Base-by-base conservation (phyloP, 2,797 vertebrate genomes). In the Coreius guichenoti region DNA sequence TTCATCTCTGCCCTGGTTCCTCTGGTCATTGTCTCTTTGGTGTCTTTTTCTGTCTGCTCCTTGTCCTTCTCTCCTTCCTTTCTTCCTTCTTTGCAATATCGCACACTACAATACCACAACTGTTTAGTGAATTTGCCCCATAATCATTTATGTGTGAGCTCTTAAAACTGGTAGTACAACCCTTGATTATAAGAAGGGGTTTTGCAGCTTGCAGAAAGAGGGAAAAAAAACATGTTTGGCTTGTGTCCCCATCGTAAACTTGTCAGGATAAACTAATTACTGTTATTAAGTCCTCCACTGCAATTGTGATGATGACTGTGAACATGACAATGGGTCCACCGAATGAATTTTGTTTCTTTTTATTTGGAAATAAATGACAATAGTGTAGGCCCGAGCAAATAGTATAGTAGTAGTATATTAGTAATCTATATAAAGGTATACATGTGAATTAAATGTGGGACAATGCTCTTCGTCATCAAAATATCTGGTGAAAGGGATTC, bases 231-330 rank as follows among this genome's bases (percentile, higher is more conserved):
- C 23, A 77, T 78, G 17, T 68, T 83, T 75, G 49, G 69, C 58
- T 76, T 14, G 39, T 51, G 26, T 82, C 33, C 47, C 56, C 65
- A 21, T 80, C 58, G 70, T 61, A 76, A 86, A 83, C 76, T 39
- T 88, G 76, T 85, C 87, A 86, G 51, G 54, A 54, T 74, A 61
- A 86, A 81, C 56, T 88, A 76, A 89, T 87, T 83, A 86, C 78
- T 81, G 54, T 90, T 87, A 86, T 89, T 87, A 84, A 85, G 85
- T 88, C 47, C 31, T 74, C 69, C 77, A 68, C 61, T 78, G 80
- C 67, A 77, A 82, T 74, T 69, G 23, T 29, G 74, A 54, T 47
- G 68, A 79, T 81, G 54, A 82, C 65, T 77, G 72, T 74, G 76
- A 47, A 69, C 29, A 31, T 79, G 67, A 82, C 73, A 81, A 67